Percentiles rank a stretch among this genome's conserved stretches.
These are phyloP conservation scores for Trochalopteron elliotii DNA, from an alignment of 2,113 vertebrate species.

Conservation along the genomic window DNA sequence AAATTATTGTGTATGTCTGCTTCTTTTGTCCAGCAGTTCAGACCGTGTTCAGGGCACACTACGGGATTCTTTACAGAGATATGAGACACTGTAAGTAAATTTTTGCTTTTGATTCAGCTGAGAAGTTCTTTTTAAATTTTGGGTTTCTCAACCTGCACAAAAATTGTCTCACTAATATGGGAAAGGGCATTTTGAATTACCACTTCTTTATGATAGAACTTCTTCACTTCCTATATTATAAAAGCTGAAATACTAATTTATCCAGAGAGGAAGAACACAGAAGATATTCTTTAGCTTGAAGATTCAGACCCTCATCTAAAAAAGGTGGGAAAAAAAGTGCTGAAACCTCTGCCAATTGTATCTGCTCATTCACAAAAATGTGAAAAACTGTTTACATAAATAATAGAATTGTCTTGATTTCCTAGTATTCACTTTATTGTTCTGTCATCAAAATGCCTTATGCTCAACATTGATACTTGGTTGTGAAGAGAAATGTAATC, in stretches of 20 bases:
- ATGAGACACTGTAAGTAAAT: not conserved
- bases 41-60: not conserved
- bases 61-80: not conserved
- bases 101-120: not conserved
- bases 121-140: not conserved
- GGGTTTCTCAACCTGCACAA: not conserved
- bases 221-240: not conserved
- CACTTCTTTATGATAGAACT: not conserved
- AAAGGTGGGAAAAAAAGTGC: fast-evolving
- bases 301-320: not conserved
- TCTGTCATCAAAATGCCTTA: not conserved
- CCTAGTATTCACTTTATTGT: not conserved
- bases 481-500: not conserved
- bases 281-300: not conserved
- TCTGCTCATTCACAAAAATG: not conserved
- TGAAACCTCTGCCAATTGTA: not conserved
- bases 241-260: not conserved
- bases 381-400: not conserved
- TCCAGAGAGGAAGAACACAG: not conserved
- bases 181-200: not conserved
- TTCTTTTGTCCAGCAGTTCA: not conserved
- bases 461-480: fast-evolving
- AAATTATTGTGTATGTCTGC: not conserved
- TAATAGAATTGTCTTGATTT: not conserved
- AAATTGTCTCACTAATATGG: not conserved